phyloP scores from a whole-genome alignment of 2,113 vertebrate genomes.

The Neogale vison region DNA sequence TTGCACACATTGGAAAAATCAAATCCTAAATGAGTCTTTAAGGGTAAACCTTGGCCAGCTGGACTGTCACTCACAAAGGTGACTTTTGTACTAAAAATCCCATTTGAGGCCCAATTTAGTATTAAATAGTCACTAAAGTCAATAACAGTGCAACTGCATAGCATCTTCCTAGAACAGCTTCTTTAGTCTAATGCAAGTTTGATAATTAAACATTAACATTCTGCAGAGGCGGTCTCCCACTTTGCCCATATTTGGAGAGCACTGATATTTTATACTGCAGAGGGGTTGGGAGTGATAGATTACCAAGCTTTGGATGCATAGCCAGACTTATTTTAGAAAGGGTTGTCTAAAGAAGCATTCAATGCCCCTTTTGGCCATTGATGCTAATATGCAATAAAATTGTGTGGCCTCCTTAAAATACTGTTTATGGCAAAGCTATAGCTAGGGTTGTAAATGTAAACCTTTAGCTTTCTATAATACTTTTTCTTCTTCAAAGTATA shows the following conservation, averaged over 20 bases:
- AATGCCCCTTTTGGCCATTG: slow-evolving; percentile 38
- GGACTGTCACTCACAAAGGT: slow-evolving; percentile 76
- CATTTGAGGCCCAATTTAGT: slow-evolving; percentile 82
- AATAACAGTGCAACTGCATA: slow-evolving; percentile 79
- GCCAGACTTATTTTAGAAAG: background rate
- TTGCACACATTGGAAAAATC: slow-evolving; percentile 29
- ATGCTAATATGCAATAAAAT: background rate
- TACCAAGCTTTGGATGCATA: background rate
- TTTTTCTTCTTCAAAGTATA: background rate
- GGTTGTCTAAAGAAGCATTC: background rate
- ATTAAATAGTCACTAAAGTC: slow-evolving; percentile 72
- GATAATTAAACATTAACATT: slow-evolving; percentile 44
- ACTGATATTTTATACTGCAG: background rate
- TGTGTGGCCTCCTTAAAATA: background rate
- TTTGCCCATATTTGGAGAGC: slow-evolving; percentile 34
- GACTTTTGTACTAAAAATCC: slow-evolving; percentile 83
- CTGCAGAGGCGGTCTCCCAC: background rate
- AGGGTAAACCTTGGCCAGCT: slow-evolving; percentile 71
- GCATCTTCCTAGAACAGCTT: slow-evolving; percentile 62
- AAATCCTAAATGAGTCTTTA: slow-evolving; percentile 76
- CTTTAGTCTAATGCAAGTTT: slow-evolving; percentile 50
- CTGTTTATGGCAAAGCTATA: background rate
- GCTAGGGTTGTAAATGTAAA: background rate
- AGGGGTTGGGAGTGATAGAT: background rate
- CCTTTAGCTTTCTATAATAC: background rate